These are phyloP conservation scores for Cyanoderma ruficeps DNA, from an alignment of 2,113 vertebrate species.

Conservation along the genomic window DNA sequence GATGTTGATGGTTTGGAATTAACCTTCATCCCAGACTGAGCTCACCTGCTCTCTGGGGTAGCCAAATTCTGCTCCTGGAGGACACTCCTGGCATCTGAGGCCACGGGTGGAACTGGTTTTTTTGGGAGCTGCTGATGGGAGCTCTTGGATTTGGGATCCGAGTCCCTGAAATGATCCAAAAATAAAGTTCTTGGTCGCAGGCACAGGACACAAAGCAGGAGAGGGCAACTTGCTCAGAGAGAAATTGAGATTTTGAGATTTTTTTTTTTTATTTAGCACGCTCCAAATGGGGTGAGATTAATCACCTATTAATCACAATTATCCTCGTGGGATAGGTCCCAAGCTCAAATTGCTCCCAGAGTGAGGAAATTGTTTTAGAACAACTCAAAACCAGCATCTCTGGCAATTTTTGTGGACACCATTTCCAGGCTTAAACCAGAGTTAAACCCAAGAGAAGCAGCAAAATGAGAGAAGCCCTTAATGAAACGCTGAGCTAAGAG, in stretches of 20 bases:
- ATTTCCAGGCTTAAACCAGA: neutral
- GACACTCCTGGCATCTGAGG: neutral
- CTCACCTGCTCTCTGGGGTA: conserved; percentile 68
- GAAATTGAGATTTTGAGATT: neutral
- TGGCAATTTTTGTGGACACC: no score
- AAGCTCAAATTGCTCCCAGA: no score
- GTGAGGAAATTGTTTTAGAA: neutral
- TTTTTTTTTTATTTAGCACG: neutral
- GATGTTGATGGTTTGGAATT: neutral
- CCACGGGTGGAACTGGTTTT: neutral
- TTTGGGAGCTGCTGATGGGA: neutral
- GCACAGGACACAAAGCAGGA: neutral
- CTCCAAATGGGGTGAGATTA: neutral
- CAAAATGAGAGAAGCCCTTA: neutral
- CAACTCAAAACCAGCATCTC: neutral
- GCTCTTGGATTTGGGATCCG: neutral
- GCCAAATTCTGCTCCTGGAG: neutral
- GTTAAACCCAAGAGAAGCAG: neutral
- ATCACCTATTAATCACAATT: neutral
- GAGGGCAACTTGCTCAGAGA: neutral
- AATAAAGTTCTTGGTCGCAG: neutral
- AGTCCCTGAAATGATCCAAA: conserved; percentile 60
- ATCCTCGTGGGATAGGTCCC: neutral
- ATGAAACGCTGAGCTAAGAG: neutral
- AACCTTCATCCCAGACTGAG: neutral